Base-by-base conservation (phyloP, 2,113 vertebrate genomes). In the Recurvirostra avosetta region DNA sequence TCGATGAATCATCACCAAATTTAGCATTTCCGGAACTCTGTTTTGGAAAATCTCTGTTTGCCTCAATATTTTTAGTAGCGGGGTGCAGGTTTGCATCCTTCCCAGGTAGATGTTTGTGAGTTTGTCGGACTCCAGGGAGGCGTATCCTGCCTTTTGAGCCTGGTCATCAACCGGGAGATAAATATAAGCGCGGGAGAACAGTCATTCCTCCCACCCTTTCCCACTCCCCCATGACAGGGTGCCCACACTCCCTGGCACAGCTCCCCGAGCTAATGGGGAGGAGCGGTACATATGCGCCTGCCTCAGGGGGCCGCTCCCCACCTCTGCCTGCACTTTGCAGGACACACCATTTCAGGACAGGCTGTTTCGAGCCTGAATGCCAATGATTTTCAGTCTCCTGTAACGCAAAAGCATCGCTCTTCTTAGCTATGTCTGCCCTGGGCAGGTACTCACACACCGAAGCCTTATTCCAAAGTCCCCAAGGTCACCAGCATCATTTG, bases 1-100 rank as follows among this genome's bases (percentile, higher is more conserved):
- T 67, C 5, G 8, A 92, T 68, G 78, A 96, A 87, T 75, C 34
- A 16, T 67, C 55, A 94, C 90, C 23, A 87, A 94, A 97, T 96
- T 92, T 96, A 97, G 82, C 83, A 92, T 95, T 97, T 98, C 97
- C 49, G 20, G 90, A 88, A 71, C 78, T 77, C 90, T 90, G 76
- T 68, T 94, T 98, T 95, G 76, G 86, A 95, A 96, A 96, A 85
- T 81, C 72, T 95, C 89, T 86, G 20, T 86, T 95, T 83, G 40
- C 89, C 41, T 43, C 55, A 45, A 67, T 96, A 96, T 94, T 96
- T 97, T 96, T 92, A 96, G 94, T 41, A 81, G 47, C 3, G 0
- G 49, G 4, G 7, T 26, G 75, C 2, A 25, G 30, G 63, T 59
- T 87, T 84, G 58, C 74, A 47, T 92, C 76, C 85, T 94, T 97